Conservation (phyloP, 2,888 invertebrate genomes). For the Coremacera marginata region DNA sequence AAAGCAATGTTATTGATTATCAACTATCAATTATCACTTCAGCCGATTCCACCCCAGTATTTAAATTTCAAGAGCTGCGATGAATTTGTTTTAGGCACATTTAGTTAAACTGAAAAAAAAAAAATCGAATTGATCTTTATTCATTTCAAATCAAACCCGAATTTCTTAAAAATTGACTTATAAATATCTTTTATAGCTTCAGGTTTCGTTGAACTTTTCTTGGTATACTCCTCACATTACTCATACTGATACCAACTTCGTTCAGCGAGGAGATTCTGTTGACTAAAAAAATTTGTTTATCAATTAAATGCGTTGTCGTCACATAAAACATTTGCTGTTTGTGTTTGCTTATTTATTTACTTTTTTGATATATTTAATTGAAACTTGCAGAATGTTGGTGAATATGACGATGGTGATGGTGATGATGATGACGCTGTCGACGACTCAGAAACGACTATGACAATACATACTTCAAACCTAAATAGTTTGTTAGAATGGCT, state of each 20-base stretch:
- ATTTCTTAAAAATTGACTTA: too few species aligned
- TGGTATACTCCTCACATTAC: background rate
- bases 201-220: too few species aligned
- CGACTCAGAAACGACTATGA: background rate
- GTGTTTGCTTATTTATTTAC: conserved; percentile 21
- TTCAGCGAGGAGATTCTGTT: conserved; percentile 47
- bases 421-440: conserved; percentile 14
- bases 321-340: conserved; percentile 37
- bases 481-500: background rate
- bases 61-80: too few species aligned
- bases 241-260: background rate
- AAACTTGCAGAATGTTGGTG: conserved; percentile 48
- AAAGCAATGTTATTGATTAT: too few species aligned
- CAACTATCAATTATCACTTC: too few species aligned
- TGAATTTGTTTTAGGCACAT: too few species aligned
- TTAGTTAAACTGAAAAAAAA: too few species aligned
- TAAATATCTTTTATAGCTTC: too few species aligned
- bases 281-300: conserved; percentile 52
- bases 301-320: conserved; percentile 52
- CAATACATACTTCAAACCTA: conserved; percentile 1
- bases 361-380: conserved; percentile 53
- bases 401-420: conserved; percentile 30
- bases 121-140: too few species aligned
- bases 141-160: too few species aligned
- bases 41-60: too few species aligned